phyloP scores from a whole-genome alignment of 2,797 vertebrate species.

The Cetoscarus ocellatus region DNA sequence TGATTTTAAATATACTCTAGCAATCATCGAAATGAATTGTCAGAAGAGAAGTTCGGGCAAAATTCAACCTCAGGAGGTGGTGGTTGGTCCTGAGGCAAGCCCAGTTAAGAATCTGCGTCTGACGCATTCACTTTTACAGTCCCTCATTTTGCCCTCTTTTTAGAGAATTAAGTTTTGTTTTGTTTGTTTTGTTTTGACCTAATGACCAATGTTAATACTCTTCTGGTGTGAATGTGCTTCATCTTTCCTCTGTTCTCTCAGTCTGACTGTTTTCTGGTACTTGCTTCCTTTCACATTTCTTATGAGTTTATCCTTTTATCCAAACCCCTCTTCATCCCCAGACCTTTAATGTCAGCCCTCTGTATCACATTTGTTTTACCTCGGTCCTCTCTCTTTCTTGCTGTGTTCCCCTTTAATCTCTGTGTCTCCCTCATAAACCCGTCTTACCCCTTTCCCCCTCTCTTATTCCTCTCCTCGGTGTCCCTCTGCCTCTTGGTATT shows the following conservation, averaged over 20 bases:
- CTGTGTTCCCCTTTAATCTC: constrained; percentile 47
- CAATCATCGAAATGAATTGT: too few relatives aligned
- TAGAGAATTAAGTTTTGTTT: too few relatives aligned
- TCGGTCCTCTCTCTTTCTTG: constrained; percentile 44
- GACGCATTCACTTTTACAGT: too few relatives aligned
- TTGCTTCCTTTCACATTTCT: constrained; percentile 9
- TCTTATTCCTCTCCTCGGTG: constrained; percentile 17
- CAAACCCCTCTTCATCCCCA: not conserved
- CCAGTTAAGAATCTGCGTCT: too few relatives aligned
- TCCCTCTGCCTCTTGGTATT: constrained; percentile 44
- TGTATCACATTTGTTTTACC: constrained; percentile 42
- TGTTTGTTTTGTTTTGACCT: too few relatives aligned
- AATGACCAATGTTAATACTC: too few relatives aligned
- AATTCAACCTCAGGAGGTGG: too few relatives aligned
- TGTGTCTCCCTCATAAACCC: constrained; percentile 45
- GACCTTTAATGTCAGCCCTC: constrained; percentile 3
- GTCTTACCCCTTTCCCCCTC: constrained; percentile 24
- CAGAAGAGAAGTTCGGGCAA: too few relatives aligned
- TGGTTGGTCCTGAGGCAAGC: too few relatives aligned
- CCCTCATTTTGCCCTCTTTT: too few relatives aligned
- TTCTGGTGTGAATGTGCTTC: not conserved
- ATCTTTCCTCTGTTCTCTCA: not conserved
- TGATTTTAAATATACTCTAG: too few relatives aligned
- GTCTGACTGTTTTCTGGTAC: not conserved
- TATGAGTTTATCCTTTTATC: constrained; percentile 39